Evolutionary conservation across 2,113 vertebrate genomes (phyloP).

Genomic region (Paratilapia polleni): DNA sequence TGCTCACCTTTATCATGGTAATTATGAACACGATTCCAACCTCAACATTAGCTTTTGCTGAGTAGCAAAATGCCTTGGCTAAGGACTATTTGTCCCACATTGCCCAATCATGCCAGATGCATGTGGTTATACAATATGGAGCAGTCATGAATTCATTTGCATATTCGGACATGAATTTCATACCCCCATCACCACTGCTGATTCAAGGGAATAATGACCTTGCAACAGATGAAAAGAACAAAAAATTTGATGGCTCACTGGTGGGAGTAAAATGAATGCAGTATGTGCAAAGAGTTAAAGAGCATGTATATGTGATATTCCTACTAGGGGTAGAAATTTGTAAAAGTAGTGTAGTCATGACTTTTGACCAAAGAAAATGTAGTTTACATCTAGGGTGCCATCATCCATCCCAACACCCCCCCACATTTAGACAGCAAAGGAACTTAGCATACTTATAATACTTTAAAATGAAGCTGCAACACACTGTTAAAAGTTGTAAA

Average conservation of each 20-base stretch:
- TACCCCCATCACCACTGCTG: constrained; percentile 25
- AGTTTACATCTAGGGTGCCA: not conserved
- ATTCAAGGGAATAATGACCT: constrained; percentile 61
- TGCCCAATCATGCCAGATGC: constrained; percentile 74
- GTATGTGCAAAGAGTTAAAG: constrained; percentile 14
- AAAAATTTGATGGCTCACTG: constrained; percentile 51
- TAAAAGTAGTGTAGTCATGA: constrained; percentile 15
- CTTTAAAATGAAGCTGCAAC: not conserved
- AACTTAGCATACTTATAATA: not conserved
- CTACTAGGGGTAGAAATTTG: constrained; percentile 14
- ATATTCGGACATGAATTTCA: constrained; percentile 70
- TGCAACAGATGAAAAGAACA: constrained; percentile 52
- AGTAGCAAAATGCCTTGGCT: constrained; percentile 72
- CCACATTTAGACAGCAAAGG: not conserved
- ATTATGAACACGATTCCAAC: constrained; percentile 57
- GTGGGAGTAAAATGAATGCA: constrained; percentile 26
- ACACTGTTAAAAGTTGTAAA: constrained; percentile 25
- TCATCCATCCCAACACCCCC: not conserved
- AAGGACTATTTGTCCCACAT: constrained; percentile 70
- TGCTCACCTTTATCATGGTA: constrained; percentile 76
- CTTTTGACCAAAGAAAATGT: constrained; percentile 33
- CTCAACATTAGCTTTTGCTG: constrained; percentile 77
- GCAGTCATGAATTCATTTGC: constrained; percentile 71
- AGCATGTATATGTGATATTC: constrained; percentile 6
- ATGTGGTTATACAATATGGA: constrained; percentile 71